Evolutionary conservation across 2,888 invertebrate species (phyloP).

Genomic region (Thyatira batis): DNA sequence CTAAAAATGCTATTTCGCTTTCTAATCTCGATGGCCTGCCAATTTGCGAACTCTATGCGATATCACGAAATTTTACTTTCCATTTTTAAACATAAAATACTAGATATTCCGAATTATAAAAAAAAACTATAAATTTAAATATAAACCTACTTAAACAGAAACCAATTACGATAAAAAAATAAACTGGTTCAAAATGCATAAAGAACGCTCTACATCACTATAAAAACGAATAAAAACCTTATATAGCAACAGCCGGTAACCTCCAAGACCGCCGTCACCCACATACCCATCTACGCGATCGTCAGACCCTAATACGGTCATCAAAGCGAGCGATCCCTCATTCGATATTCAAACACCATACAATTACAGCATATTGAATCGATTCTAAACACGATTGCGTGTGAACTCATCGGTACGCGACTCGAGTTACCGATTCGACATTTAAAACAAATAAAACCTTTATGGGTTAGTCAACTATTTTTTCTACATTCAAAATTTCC

Average conservation of each 20-base stretch:
- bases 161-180: not conserved
- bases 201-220: not conserved
- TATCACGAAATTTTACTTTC: not conserved
- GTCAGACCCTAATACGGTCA: constrained; percentile 21
- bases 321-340: constrained; percentile 5
- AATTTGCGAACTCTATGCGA: not conserved
- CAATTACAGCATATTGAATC: constrained; percentile 22
- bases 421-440: constrained; percentile 15
- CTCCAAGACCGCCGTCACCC: not conserved
- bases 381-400: constrained; percentile 33
- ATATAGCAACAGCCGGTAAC: not conserved
- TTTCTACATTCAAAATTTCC: not conserved
- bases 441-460: not conserved
- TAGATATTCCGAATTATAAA: not conserved
- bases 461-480: not conserved
- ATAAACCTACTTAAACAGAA: too few relatives aligned
- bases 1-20: not conserved
- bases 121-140: not conserved
- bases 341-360: constrained; percentile 22
- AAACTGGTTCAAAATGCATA: not conserved
- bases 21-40: not conserved
- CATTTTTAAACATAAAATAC: not conserved
- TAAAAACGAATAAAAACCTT: not conserved
- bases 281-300: constrained; percentile 17
- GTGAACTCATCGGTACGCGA: constrained; percentile 15